phyloP scores from a whole-genome alignment of 2,888 invertebrate genomes.

The Cecidostiba fungosa region DNA sequence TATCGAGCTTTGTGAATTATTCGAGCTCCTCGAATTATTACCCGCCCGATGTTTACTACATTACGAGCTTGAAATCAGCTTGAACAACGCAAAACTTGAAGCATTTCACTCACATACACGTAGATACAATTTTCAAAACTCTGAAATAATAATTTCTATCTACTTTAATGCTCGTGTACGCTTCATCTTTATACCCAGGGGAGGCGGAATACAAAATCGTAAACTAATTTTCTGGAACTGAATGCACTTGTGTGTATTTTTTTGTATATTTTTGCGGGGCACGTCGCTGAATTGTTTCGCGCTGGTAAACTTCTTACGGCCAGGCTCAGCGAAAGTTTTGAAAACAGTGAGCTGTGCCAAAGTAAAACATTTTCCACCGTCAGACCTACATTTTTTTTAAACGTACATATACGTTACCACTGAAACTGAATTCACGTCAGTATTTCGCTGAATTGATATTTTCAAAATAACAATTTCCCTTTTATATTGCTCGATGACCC shows the following conservation, averaged over 20 bases:
- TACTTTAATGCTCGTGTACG: neutral
- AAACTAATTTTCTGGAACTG: neutral
- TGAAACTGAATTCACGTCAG: neutral
- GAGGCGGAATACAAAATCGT: neutral
- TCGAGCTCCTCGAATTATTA: neutral
- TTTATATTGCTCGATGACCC: conserved; percentile 37
- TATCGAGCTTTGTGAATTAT: conserved; percentile 24
- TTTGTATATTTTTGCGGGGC: conserved; percentile 8
- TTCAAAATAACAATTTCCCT: conserved; percentile 32
- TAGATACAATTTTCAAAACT: neutral
- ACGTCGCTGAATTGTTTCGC: neutral
- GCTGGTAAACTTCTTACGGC: conserved; percentile 17
- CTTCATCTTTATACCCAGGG: neutral
- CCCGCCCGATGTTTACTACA: neutral
- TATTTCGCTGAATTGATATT: conserved; percentile 26
- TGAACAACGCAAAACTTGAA: neutral
- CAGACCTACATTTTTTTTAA: conserved; percentile 12
- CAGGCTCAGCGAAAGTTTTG: conserved; percentile 37
- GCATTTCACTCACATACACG: too few relatives aligned
- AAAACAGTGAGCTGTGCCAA: conserved; percentile 50
- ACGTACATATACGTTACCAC: neutral
- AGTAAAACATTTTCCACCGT: conserved; percentile 10
- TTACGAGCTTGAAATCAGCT: neutral
- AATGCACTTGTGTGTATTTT: neutral
- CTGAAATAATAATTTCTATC: conserved; percentile 6